phyloP scores from a whole-genome alignment of 1,140 invertebrate species.

The Spodoptera litura region DNA sequence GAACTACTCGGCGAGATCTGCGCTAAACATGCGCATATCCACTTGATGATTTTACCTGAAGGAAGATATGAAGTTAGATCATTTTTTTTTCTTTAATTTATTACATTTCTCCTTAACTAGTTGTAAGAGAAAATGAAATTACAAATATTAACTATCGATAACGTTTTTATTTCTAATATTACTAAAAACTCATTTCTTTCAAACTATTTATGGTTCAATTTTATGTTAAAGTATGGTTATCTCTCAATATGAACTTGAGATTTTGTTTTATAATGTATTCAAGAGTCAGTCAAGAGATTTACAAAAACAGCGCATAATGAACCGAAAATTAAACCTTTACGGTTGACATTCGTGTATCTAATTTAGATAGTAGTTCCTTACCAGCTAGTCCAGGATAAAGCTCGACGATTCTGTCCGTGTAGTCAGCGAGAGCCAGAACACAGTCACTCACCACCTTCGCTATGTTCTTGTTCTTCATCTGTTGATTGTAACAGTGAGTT shows the following conservation, averaged over 20 bases:
- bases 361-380: constrained; percentile 68
- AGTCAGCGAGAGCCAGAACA: constrained; percentile 93
- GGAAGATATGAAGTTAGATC: constrained; percentile 38
- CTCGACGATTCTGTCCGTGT: constrained; percentile 90
- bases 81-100: background rate
- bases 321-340: too few relatives aligned
- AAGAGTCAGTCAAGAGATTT: too few relatives aligned
- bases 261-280: too few relatives aligned
- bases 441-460: constrained; percentile 96
- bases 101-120: background rate
- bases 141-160: too few relatives aligned
- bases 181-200: too few relatives aligned
- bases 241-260: too few relatives aligned
- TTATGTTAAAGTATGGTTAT: too few relatives aligned
- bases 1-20: constrained; percentile 76
- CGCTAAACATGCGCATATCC: constrained; percentile 81
- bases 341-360: background rate
- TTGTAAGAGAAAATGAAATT: too few relatives aligned
- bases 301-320: too few relatives aligned
- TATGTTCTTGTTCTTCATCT: constrained; percentile 94
- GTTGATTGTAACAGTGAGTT: constrained; percentile 64
- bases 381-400: constrained; percentile 92
- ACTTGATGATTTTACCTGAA: constrained; percentile 80
- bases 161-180: too few relatives aligned
- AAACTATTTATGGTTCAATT: too few relatives aligned